These are phyloP conservation scores for Tringa solitaria DNA, from an alignment of 2,113 vertebrate species.

Conservation along the genomic window DNA sequence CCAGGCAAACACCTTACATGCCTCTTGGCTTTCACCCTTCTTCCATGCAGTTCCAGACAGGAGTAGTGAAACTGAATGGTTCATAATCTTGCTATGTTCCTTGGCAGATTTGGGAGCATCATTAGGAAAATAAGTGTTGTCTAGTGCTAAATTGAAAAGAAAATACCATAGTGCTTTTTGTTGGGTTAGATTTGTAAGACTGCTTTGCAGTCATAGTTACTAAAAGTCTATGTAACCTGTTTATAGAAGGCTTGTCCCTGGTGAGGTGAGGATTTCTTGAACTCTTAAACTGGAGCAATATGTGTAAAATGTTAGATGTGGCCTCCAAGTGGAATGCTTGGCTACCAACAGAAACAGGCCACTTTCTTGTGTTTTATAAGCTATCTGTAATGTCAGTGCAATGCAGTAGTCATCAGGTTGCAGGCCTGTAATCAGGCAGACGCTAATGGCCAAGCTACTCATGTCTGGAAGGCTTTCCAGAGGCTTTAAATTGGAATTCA, in stretches of 20 bases:
- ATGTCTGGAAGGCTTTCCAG: not conserved
- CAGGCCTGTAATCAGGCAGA: not conserved
- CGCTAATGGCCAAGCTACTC: not conserved
- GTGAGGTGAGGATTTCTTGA: not conserved
- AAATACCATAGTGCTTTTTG: not conserved
- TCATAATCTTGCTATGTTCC: rapidly evolving
- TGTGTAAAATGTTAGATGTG: not conserved
- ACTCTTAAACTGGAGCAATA: not conserved
- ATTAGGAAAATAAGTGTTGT: not conserved
- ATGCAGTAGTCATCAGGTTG: not conserved
- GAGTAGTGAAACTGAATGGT: not conserved
- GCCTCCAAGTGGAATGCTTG: not conserved
- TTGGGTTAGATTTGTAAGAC: rapidly evolving
- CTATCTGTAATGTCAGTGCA: rapidly evolving
- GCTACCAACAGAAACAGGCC: not conserved
- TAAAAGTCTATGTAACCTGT: not conserved
- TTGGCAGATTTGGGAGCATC: not conserved
- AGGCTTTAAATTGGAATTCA: not conserved
- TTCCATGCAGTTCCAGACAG: rapidly evolving
- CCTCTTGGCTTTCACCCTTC: not conserved
- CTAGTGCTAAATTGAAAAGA: not conserved
- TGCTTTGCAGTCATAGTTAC: not conserved
- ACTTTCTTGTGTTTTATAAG: not conserved
- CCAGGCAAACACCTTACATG: rapidly evolving
- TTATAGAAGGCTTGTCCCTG: not conserved